Evolutionary conservation across 2,888 invertebrate genomes (phyloP).

Genomic region (Geotrupes spiniger): DNA sequence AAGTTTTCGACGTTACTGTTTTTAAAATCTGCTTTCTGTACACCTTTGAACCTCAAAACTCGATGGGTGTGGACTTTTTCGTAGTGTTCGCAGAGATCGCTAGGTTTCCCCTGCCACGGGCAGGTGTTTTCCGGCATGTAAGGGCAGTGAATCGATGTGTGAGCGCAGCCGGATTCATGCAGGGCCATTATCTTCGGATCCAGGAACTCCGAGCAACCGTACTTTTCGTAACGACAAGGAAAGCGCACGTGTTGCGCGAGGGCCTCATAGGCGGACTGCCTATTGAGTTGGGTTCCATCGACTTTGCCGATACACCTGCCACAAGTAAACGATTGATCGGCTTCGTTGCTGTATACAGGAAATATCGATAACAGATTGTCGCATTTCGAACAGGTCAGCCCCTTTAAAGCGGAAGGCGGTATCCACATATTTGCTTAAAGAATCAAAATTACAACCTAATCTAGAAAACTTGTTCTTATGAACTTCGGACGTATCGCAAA

Average conservation of each 20-base stretch:
- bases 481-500: no score
- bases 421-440: slow-evolving; percentile 4
- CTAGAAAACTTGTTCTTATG: no score
- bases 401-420: slow-evolving; percentile 25
- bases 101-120: slow-evolving; percentile 36
- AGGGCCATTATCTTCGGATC: slow-evolving; percentile 21
- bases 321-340: slow-evolving; percentile 32
- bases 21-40: slow-evolving; percentile 41
- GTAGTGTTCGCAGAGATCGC: slow-evolving; percentile 38
- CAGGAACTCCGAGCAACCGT: slow-evolving; percentile 37
- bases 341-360: slow-evolving; percentile 32
- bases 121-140: slow-evolving; percentile 31
- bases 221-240: slow-evolving; percentile 35
- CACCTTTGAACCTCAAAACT: slow-evolving; percentile 32
- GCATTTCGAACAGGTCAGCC: slow-evolving; percentile 35
- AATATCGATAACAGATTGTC: slow-evolving; percentile 36
- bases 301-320: no score
- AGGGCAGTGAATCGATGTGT: slow-evolving; percentile 32
- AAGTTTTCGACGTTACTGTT: slow-evolving; percentile 38
- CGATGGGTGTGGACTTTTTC: slow-evolving; percentile 37
- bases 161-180: slow-evolving; percentile 38
- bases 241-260: slow-evolving; percentile 34
- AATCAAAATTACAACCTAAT: background rate
- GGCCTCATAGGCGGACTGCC: slow-evolving; percentile 35
- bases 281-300: slow-evolving; percentile 26